phyloP scores from a whole-genome alignment of 2,888 invertebrate genomes.

The Pammene aurita region DNA sequence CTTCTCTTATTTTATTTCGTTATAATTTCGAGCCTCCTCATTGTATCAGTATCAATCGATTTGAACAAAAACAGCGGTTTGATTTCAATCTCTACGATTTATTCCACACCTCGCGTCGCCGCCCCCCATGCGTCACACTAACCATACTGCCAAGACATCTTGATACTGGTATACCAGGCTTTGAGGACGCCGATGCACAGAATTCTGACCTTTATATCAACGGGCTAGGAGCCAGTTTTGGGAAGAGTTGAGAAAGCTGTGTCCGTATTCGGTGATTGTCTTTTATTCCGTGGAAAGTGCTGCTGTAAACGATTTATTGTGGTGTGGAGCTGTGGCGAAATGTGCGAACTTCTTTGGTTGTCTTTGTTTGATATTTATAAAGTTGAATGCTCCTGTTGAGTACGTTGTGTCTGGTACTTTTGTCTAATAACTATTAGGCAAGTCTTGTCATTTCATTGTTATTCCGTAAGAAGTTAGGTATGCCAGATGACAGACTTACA shows the following conservation, averaged over 20 bases:
- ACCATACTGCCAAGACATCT: slow-evolving; percentile 14
- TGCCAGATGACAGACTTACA: too few relatives aligned
- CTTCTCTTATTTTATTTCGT: slow-evolving; percentile 4
- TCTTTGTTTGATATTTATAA: slow-evolving; percentile 12
- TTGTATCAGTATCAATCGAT: slow-evolving; percentile 40
- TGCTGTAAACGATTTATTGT: slow-evolving; percentile 3
- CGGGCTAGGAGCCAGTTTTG: slow-evolving; percentile 14
- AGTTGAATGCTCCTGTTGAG: not conserved
- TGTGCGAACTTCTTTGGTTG: not conserved
- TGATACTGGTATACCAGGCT: slow-evolving; percentile 20
- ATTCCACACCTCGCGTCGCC: slow-evolving; percentile 42
- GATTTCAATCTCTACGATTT: slow-evolving; percentile 48
- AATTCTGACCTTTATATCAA: not conserved
- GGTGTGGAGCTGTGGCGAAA: not conserved
- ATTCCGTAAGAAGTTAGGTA: not conserved
- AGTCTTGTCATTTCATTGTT: not conserved
- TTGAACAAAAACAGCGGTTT: slow-evolving; percentile 38
- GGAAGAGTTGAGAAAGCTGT: not conserved
- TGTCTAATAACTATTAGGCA: not conserved
- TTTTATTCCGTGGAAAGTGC: slow-evolving; percentile 9
- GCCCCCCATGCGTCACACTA: slow-evolving; percentile 46
- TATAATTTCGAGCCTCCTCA: slow-evolving; percentile 27
- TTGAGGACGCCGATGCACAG: slow-evolving; percentile 16
- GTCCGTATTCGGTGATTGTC: slow-evolving; percentile 31
- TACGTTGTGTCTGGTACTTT: not conserved